These are phyloP conservation scores for Myopa tessellatipennis DNA, from an alignment of 2,888 invertebrate genomes.

Conservation along the genomic window DNA sequence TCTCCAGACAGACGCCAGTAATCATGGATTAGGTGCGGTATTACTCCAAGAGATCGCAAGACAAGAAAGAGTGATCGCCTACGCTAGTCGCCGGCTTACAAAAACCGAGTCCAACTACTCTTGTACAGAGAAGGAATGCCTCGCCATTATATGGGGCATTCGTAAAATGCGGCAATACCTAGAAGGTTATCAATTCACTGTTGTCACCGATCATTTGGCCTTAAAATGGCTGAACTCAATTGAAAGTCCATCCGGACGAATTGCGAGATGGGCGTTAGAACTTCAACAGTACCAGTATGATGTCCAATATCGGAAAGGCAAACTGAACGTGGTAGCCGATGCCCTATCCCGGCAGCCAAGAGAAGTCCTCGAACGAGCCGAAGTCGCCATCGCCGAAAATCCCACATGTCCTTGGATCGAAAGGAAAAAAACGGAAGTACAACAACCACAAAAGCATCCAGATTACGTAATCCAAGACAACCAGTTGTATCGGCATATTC, in stretches of 20 bases:
- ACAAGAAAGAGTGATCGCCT: conserved; percentile 35
- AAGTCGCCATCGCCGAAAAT: background rate
- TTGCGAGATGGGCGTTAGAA: conserved; percentile 22
- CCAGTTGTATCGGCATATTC: background rate
- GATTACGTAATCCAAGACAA: background rate
- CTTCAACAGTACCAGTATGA: conserved; percentile 20
- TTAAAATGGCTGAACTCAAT: conserved; percentile 35
- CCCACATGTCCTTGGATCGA: background rate
- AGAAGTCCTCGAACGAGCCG: background rate
- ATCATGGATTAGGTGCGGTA: conserved; percentile 22
- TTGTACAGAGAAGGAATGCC: conserved; percentile 39
- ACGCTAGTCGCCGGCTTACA: conserved; percentile 26
- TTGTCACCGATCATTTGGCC: conserved; percentile 40
- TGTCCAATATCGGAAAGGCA: conserved; percentile 24
- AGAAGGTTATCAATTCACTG: conserved; percentile 31
- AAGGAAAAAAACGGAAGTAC: background rate
- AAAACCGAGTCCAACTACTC: conserved; percentile 35
- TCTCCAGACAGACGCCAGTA: conserved; percentile 26
- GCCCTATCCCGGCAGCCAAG: conserved; percentile 16
- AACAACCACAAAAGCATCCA: background rate
- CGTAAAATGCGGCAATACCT: conserved; percentile 41
- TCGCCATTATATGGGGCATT: conserved; percentile 33
- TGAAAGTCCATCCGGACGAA: conserved; percentile 5
- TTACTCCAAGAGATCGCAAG: conserved; percentile 19
- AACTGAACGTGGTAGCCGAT: conserved; percentile 26